Base-by-base conservation (phyloP, 2,797 vertebrate species). In the Sebastes trivittatus region DNA sequence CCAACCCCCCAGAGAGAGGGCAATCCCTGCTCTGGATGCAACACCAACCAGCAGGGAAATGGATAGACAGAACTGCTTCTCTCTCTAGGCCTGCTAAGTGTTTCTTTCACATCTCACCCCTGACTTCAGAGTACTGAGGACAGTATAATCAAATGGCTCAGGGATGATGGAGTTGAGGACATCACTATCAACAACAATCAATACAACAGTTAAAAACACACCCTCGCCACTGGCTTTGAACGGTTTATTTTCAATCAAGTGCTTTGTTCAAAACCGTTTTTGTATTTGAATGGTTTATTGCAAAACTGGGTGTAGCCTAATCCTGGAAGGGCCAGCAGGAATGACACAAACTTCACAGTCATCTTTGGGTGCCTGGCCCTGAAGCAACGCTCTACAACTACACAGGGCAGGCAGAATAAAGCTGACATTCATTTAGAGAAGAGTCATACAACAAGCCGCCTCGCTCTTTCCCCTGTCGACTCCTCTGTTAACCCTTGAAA, bases 11-110 rank as follows among this genome's bases (percentile, higher is more conserved):
- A 76, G 78, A 87, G 90, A 79, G 77, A 90, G 78, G 75, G 67
- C 83, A 92, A 92, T 93, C 90, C 83, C 82, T 88, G 61, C 77
- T 85, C 80, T 85, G 66, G 89, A 87, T 80, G 72, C 71, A 81
- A 69, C 68, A 81, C 36, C 81, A 81, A 73, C 73, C 58, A 78
- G 78, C 78, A 78, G 71, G 34, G 78, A 88, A 72, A 65, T 36
- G 20, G 78, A 82, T 58, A 61, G 54, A 79, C 72, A 75, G 32
- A 65, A 42, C 20, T 5, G 30, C 61, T 64, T 82, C 61, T n/a
- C 66, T 55, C 65, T 64, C 60, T 66, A 25, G 11, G 27, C 22
- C 74, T 42, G 65, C 56, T 75, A 38, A 61, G 67, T 1, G 8
- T 72, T 29, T 82, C 58, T 72, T 69, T 71, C 49, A 70, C 70